Percentiles rank a stretch among this genome's conserved stretches.
phyloP scores from a whole-genome alignment of 1,140 invertebrate genomes.

The Macrocentrus cingulum region DNA sequence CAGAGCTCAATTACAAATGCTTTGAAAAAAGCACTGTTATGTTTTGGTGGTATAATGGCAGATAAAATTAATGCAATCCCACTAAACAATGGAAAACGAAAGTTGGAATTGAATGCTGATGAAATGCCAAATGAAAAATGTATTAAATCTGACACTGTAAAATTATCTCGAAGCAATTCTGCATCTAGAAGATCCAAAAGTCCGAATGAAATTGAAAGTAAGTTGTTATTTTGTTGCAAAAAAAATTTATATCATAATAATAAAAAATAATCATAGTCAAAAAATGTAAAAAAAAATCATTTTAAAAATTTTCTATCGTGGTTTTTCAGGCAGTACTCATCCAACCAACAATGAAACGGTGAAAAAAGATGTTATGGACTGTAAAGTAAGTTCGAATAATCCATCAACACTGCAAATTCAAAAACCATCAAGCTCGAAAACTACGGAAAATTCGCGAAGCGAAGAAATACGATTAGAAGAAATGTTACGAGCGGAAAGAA shows the following conservation, averaged over 20 bases:
- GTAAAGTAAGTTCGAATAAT: too few species aligned
- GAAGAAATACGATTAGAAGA: constrained; percentile 1
- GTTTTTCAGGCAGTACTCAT: too few species aligned
- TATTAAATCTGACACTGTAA: neutral
- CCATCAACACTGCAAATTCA: neutral
- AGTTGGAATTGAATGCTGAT: constrained; percentile 23
- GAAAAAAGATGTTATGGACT: too few species aligned
- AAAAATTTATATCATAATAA: neutral
- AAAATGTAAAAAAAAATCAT: neutral
- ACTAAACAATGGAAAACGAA: constrained; percentile 30
- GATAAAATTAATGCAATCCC: constrained; percentile 13
- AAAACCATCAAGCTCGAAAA: neutral
- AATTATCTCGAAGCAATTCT: neutral
- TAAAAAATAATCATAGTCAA: neutral
- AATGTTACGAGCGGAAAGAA: constrained; percentile 10
- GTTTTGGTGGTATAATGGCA: constrained; percentile 30
- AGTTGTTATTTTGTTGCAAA: neutral
- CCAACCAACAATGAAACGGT: too few species aligned
- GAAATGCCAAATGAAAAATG: neutral
- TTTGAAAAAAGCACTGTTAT: constrained; percentile 30
- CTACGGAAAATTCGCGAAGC: neutral
- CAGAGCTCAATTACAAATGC: constrained; percentile 32
- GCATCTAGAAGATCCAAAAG: neutral
- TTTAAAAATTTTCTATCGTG: neutral
- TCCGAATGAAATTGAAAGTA: neutral